Percentiles rank a stretch among this genome's conserved stretches.
Conservation (phyloP, 64 coral and sea anemone genomes). For the Montipora efflorescens region DNA sequence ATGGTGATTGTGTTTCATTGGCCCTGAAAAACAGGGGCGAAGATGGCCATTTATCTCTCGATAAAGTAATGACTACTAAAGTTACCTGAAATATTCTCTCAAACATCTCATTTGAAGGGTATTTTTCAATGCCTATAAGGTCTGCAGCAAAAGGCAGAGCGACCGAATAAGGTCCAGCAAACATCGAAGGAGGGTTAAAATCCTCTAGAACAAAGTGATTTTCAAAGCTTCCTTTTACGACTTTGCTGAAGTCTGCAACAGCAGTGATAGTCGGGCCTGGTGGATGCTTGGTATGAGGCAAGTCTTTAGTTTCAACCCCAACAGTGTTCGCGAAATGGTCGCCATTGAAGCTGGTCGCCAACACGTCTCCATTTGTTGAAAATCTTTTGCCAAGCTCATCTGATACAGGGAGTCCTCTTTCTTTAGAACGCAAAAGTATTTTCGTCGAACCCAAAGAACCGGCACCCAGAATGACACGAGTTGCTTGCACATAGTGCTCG, state of each 20-base stretch:
- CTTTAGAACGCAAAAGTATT: slow-evolving; percentile 50
- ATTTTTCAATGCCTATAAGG: background rate
- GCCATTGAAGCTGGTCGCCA: slow-evolving; percentile 42
- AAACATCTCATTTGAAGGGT: background rate
- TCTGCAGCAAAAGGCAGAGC: background rate
- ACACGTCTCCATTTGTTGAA: slow-evolving; percentile 55
- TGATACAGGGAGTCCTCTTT: slow-evolving; percentile 42
- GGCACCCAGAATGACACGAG: slow-evolving; percentile 42
- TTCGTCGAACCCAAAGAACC: slow-evolving; percentile 59
- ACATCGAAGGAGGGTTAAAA: background rate
- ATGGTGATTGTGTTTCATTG: too few species aligned
- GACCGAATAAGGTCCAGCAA: background rate
- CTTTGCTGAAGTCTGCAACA: slow-evolving; percentile 44
- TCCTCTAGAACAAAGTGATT: background rate
- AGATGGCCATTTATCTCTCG: too few species aligned
- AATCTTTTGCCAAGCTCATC: slow-evolving; percentile 13
- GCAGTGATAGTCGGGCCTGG: slow-evolving; percentile 27
- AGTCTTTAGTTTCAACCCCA: slow-evolving; percentile 20
- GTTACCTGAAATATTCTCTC: background rate
- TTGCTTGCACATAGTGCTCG: slow-evolving; percentile 7
- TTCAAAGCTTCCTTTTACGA: background rate
- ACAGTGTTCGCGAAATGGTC: slow-evolving; percentile 13
- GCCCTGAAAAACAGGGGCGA: too few species aligned
- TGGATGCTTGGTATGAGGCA: background rate
- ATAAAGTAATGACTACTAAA: too few species aligned